These are phyloP conservation scores for Molothrus ater DNA, from an alignment of 2,797 vertebrate genomes.

Conservation along the genomic window DNA sequence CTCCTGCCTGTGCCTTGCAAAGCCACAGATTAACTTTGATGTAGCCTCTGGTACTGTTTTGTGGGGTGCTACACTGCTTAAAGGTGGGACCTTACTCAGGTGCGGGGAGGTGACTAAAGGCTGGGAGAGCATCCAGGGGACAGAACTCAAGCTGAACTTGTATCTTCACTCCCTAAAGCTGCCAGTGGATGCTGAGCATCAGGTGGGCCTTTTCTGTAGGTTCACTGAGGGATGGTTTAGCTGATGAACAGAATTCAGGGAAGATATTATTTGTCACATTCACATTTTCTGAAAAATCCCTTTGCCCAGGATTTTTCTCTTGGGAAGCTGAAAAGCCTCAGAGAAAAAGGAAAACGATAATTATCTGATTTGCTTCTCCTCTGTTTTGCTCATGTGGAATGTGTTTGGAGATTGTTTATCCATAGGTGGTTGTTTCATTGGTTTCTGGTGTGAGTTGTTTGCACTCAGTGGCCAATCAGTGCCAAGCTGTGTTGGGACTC, in stretches of 20 bases:
- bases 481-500: no score
- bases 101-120: neutral
- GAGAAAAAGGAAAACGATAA: no score
- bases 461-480: no score
- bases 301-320: no score
- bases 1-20: neutral
- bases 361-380: no score
- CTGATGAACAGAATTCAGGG: neutral
- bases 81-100: no score
- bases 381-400: no score
- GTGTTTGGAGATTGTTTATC: no score
- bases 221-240: fast-evolving
- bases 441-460: no score
- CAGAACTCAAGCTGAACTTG: neutral
- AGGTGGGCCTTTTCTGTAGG: neutral
- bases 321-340: no score
- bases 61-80: neutral
- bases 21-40: neutral
- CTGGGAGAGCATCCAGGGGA: neutral
- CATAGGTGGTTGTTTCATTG: no score
- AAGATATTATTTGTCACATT: neutral
- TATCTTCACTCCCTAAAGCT: neutral
- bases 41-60: neutral
- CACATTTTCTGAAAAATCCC: no score
- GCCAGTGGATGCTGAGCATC: neutral